Evolutionary conservation across 1,140 invertebrate genomes (phyloP), one percentile per base, ranked within the genome.

Genomic region (Ostrea edulis): DNA sequence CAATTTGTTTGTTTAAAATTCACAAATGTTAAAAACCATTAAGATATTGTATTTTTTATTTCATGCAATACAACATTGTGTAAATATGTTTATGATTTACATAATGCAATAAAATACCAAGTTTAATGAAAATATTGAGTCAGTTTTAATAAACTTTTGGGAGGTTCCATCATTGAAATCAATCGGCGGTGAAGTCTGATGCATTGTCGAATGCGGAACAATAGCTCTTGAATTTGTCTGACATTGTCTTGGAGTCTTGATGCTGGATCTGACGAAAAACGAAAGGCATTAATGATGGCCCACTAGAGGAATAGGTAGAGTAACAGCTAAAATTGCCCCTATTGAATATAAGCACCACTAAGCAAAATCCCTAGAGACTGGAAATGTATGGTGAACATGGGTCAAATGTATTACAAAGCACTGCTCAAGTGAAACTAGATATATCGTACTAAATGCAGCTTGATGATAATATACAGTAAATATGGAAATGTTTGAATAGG

Each of bases 1-100:
- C 12, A 25, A 35, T 71, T 35, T n/a, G 25, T 58, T 25, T 71
- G 5, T 22, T 71, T 25, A 9, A 29, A 68, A 8, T 25, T 4
- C 22, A 22, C 29, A 25, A 25, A 71, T 71, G 68, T 71, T 71
- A 71, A 25, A 25, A 71, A 71, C 68, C 68, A 35, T 71, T 25
- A 58, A 71, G 68, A 71, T 71, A 71, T 71, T 71, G 68, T 71
- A 29, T 71, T 71, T 71, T 71, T 71, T 44, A 17, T 3, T 35
- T 71, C 68, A 71, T 71, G 68, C 68, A 71, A 71, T 71, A 71
- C 22, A 71, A 71, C 68, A 71, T 71, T 71, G 68, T 71, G 68
- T 71, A 71, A 71, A 71, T 71, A 29, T 25, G 29, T 71, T 71
- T 71, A 71, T 71, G 68, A 71, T 71, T 71, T 71, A 71, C 68